Base-by-base conservation (phyloP, 1,140 invertebrate genomes). In the Whitmania pigra region DNA sequence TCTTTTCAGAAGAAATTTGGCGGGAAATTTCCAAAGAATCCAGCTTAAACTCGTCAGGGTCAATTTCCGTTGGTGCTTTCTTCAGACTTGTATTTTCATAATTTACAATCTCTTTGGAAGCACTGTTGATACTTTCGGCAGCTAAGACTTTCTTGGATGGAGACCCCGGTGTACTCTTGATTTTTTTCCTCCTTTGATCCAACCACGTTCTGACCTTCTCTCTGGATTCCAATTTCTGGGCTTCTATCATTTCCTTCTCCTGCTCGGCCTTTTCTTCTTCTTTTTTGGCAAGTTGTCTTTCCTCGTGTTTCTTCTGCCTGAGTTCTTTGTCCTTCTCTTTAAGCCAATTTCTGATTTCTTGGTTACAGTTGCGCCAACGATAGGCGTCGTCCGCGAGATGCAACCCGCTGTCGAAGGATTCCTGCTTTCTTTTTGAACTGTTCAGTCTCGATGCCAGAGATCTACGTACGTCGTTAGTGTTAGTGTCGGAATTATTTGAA, bases 301-400 rank as follows among this genome's bases (percentile, higher is more conserved):
- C 57, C 29, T 63, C 29, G 11, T 1, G 7, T 63, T 31, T 63
- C 57, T 63, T 63, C 18, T 31, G 22, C 18, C 29, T 63, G 22
- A 63, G 29, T 63, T 63, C 57, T 63, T 63, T 63, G 29, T 63
- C 22, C 57, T 63, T 63, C 20, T 63, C 57, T 63, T 63, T 63
- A 22, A 63, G 29, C 57, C 57, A 63, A 22, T 63, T 22, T 31
- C 29, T 31, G 9, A 63, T 63, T n/a, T 63, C 29, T 63, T 63
- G 22, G 29, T 63, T 63, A 15, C 57, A 63, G 29, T 63, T 63
- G 22, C 22, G 57, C 57, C 57, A 63, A 17, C 57, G 29, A 63
- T 63, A 63, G 22, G 57, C 22, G 22, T 63, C 57, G 20, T 63
- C 57, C 43, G 9, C 15, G 9, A 49, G 43, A 49, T 49, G 43